Conservation (phyloP, 2,888 invertebrate genomes). For the Agrotis clavis region DNA sequence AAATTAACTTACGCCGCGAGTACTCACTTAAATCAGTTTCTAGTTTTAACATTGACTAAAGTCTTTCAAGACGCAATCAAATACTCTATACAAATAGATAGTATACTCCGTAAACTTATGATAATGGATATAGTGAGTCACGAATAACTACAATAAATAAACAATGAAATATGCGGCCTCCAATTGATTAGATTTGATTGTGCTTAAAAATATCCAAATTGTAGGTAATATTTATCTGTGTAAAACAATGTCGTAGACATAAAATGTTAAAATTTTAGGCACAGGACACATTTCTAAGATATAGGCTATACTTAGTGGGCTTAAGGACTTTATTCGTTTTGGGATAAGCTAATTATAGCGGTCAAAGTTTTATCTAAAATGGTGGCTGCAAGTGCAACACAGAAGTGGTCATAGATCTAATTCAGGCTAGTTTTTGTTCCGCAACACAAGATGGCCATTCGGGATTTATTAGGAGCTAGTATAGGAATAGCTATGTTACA, state of each 20-base stretch:
- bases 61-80: constrained; percentile 59
- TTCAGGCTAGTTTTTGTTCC: constrained; percentile 31
- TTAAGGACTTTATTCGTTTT: no score
- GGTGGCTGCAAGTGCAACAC: constrained; percentile 1
- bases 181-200: no score
- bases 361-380: not conserved
- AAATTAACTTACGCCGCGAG: constrained; percentile 80
- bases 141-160: not conserved
- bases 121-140: not conserved
- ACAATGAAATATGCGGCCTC: not conserved
- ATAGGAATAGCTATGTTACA: not conserved
- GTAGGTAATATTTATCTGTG: no score
- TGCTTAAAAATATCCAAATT: no score
- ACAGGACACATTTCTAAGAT: no score
- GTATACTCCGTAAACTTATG: not conserved
- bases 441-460: not conserved
- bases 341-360: no score
- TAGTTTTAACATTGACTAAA: constrained; percentile 75
- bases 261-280: no score
- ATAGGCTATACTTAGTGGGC: no score
- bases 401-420: constrained; percentile 21
- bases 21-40: constrained; percentile 79
- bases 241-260: no score
- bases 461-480: not conserved
- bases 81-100: constrained; percentile 10